A percentile compares a stretch with the other conserved stretches of the same genome.
Conservation (phyloP, 2,888 invertebrate species). For the Pterobdella sp. region DNA sequence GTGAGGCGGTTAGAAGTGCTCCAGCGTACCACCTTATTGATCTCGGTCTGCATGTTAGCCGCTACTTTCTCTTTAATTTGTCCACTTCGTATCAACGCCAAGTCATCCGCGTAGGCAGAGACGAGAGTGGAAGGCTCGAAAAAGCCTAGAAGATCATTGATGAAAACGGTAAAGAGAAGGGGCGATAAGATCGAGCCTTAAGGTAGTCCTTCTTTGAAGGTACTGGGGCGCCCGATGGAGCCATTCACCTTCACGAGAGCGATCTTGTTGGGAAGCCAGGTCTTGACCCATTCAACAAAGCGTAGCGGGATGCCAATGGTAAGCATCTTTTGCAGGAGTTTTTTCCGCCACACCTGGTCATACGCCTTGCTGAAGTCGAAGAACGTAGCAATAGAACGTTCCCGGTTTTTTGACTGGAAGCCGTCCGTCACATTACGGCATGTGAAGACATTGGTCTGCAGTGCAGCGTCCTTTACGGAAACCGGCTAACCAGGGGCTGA, state of each 20-base stretch:
- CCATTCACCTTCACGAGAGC: background rate
- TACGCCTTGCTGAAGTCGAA: background rate
- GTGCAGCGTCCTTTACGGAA: background rate
- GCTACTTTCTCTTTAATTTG: background rate
- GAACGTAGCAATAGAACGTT: background rate
- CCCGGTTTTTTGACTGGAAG: background rate
- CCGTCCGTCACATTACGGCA: background rate
- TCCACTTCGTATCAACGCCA: background rate
- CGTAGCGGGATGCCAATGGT: background rate
- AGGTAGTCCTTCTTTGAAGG: background rate
- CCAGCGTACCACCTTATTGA: background rate
- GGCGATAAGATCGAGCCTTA: background rate
- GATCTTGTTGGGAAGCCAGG: background rate
- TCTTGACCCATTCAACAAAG: background rate
- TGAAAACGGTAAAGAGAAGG: background rate
- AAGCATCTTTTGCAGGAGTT: background rate
- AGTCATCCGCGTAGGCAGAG: background rate
- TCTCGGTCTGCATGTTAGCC: background rate
- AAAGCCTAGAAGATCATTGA: background rate
- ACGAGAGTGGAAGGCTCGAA: background rate
- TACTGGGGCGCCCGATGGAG: background rate
- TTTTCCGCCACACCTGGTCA: constrained; percentile 6
- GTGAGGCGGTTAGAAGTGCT: background rate
- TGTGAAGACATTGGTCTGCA: background rate
- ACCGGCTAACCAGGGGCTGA: constrained; percentile 1